These are phyloP conservation scores for Tetranychus piercei DNA, from an alignment of 2,888 invertebrate species.

Conservation along the genomic window DNA sequence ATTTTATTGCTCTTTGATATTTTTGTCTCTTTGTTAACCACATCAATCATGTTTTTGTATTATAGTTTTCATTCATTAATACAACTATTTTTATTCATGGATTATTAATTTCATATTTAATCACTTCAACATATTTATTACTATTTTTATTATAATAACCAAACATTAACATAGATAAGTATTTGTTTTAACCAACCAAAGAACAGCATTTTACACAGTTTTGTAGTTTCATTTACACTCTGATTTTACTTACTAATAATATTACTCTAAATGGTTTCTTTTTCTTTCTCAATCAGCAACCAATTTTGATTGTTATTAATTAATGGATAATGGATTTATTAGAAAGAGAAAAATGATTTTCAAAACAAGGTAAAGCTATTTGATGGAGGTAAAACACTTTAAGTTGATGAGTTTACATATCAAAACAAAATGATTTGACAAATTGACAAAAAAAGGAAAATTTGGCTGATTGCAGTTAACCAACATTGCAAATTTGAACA, in stretches of 20 bases:
- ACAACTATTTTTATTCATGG: neutral
- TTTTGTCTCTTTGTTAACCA: neutral
- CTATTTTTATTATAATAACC: neutral
- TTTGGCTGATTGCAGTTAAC: too few relatives aligned
- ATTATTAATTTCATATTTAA: neutral
- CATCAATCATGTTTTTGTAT: neutral
- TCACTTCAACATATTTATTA: neutral
- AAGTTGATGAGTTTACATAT: too few relatives aligned
- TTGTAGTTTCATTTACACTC: neutral
- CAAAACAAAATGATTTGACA: too few relatives aligned
- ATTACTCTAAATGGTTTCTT: neutral
- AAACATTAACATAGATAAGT: neutral
- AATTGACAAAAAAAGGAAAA: too few relatives aligned
- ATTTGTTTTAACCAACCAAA: neutral
- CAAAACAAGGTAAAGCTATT: too few relatives aligned
- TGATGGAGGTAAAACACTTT: too few relatives aligned
- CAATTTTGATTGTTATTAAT: neutral
- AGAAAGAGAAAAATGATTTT: too few relatives aligned
- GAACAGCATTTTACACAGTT: neutral
- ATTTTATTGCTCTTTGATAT: neutral
- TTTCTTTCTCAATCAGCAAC: neutral
- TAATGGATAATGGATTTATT: too few relatives aligned
- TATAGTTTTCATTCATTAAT: neutral
- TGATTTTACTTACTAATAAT: neutral
- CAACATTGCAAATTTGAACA: too few relatives aligned